Evolutionary conservation across 2,113 vertebrate genomes (phyloP).

Genomic region (Chloroceryle aenea): DNA sequence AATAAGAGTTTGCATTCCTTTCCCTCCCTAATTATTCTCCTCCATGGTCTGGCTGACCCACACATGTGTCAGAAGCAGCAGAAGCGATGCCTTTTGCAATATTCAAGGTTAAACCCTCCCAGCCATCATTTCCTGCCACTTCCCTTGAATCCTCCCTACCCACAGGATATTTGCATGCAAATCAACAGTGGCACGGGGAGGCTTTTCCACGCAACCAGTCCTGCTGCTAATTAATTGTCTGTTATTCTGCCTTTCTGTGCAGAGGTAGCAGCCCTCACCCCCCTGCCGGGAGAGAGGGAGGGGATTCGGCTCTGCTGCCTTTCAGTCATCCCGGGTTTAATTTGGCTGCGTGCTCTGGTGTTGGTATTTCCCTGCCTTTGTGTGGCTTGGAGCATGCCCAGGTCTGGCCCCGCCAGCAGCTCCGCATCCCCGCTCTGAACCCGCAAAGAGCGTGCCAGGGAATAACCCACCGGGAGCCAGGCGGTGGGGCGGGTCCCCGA

Average conservation of each 20-base stretch:
- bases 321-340: background rate
- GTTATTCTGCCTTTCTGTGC: conserved; percentile 12
- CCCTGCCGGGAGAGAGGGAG: background rate
- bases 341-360: background rate
- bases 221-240: conserved; percentile 50
- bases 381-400: background rate
- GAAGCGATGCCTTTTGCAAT: background rate
- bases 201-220: background rate
- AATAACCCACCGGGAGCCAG: rapidly evolving
- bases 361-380: background rate
- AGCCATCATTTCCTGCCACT: conserved; percentile 13
- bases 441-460: background rate
- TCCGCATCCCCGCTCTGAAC: rapidly evolving
- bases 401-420: background rate
- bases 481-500: background rate
- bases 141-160: background rate
- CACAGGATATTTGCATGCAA: conserved; percentile 23
- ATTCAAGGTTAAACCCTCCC: conserved; percentile 51
- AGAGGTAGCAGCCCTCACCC: background rate
- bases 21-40: conserved; percentile 57
- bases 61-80: conserved; percentile 8
- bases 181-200: background rate
- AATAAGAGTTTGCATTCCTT: conserved; percentile 50
- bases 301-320: background rate
- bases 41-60: conserved; percentile 39